These are phyloP conservation scores for Acropternis orthonyx DNA, from an alignment of 2,797 vertebrate species.

Conservation along the genomic window DNA sequence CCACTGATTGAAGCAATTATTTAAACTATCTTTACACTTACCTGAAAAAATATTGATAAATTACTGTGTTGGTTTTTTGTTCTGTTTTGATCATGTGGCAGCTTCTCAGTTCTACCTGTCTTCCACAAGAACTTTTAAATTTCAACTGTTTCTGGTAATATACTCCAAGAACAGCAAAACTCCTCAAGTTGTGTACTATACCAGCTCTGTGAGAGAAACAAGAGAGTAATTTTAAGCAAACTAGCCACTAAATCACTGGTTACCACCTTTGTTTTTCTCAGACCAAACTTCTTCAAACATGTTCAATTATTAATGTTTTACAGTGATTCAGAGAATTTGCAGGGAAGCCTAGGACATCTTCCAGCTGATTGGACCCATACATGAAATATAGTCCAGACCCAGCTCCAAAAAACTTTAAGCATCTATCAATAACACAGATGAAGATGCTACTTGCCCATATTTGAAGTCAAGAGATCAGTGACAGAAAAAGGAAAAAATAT, in stretches of 20 bases:
- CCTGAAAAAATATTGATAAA: neutral
- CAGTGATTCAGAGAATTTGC: neutral
- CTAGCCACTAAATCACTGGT: neutral
- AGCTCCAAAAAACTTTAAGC: neutral
- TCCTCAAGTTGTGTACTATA: neutral
- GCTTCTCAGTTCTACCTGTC: neutral
- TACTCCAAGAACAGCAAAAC: neutral
- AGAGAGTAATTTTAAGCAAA: neutral
- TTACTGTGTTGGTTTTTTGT: accelerated
- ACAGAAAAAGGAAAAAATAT: neutral
- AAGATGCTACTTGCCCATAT: neutral
- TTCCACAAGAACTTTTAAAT: neutral
- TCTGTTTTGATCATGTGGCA: neutral
- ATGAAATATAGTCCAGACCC: neutral
- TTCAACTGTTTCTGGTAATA: neutral
- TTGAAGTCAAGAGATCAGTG: neutral
- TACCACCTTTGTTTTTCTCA: neutral
- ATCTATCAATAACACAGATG: neutral
- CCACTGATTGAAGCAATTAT: neutral
- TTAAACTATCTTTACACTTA: neutral
- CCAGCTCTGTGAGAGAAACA: neutral
- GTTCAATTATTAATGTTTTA: neutral
- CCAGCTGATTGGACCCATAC: neutral
- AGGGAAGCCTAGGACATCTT: neutral
- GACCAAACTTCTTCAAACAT: neutral